Base-by-base conservation (phyloP, 1,140 invertebrate genomes). In the Cydia splendana region DNA sequence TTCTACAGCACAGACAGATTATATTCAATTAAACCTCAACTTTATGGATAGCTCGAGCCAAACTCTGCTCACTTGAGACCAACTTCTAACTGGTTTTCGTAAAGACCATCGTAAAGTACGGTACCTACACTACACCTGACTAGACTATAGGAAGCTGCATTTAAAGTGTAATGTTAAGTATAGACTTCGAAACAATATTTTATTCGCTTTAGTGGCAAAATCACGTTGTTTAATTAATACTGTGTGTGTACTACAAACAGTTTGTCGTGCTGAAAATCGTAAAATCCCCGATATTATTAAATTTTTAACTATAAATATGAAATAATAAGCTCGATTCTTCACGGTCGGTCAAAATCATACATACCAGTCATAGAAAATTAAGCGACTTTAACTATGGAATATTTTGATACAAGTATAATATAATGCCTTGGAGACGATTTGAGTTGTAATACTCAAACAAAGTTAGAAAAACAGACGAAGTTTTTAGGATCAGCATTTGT, bases 1-100 rank as follows among this genome's bases (percentile, higher is more conserved):
- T 71, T 71, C 34, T 38, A 67, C 67, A 38, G 67, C 67, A 9
- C 67, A 71, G n/a, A 71, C 67, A 71, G 67, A 71, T 71, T 71
- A 71, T 42, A 71, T 71, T 71, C 67, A 71, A 71, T 71, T 71
- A 71, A 71, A 71, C 30, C 67, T 71, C 67, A 71, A 71, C 67
- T 71, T 71, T 71, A 71, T 71, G 67, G 67, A 71, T 71, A 71
- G 67, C 67, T 71, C 30, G 67, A 71, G 67, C 67, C 67, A 71
- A 71, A 71, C 67, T 71, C 67, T 15, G 67, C 30, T 67, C 67
- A 38, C 67, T 71, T 38, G 67, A 71, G 67, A 71, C 67, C 67
- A 71, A 71, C 67, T 71, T 71, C 67, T 71, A 42, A 71, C 30
- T 71, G 34, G 67, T 18, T 71, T 71, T 71, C 67, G 67, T 38